Percentiles rank a stretch among this genome's conserved stretches.
phyloP scores from a whole-genome alignment of 2,797 vertebrate species.

The Alcedo quadribrachys region DNA sequence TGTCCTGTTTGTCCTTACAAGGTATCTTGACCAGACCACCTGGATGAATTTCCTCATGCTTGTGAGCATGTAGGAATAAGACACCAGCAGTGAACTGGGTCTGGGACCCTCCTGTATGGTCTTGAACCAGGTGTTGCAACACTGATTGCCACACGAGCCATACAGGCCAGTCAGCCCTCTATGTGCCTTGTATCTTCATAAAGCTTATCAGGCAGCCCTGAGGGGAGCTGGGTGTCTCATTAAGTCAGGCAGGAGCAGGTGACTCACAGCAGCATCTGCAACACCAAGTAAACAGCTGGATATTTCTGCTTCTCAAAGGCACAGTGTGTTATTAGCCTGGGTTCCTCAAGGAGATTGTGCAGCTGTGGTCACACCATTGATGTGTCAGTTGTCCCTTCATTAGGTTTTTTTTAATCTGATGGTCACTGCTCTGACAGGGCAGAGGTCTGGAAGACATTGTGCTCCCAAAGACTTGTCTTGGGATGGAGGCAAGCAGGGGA shows the following conservation, averaged over 20 bases:
- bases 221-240: not conserved
- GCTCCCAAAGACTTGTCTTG: not conserved
- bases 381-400: constrained; percentile 1
- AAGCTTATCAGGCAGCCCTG: constrained; percentile 13
- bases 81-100: not conserved
- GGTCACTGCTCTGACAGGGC: constrained; percentile 40
- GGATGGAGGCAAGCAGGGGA: not conserved
- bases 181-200: not conserved
- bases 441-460: not conserved
- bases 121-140: not conserved
- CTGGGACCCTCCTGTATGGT: not conserved
- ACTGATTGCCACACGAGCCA: not conserved
- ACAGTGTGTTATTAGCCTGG: constrained; percentile 28
- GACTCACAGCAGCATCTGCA: constrained; percentile 56
- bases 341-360: not conserved
- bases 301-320: not conserved
- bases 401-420: not conserved
- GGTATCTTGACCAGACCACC: accelerated
- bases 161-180: not conserved
- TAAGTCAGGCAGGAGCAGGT: not conserved
- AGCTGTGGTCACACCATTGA: not conserved
- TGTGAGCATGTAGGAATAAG: not conserved
- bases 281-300: constrained; percentile 20
- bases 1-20: not conserved
- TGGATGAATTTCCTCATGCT: not conserved